phyloP scores from a whole-genome alignment of 2,888 invertebrate genomes.

The Clanis bilineata region DNA sequence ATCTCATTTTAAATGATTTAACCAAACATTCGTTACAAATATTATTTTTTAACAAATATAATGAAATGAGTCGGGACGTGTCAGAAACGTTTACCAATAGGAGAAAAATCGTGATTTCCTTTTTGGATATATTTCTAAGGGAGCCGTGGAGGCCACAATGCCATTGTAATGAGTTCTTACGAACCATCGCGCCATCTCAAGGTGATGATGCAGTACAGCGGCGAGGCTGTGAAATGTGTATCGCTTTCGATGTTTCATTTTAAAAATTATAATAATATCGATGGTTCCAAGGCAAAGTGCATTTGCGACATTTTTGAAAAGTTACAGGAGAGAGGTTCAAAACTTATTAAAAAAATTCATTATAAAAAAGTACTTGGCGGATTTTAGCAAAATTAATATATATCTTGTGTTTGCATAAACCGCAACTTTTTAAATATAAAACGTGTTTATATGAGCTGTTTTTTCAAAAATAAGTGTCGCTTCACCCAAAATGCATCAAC shows the following conservation, averaged over 20 bases:
- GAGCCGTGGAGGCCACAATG: constrained; percentile 22
- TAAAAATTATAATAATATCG: too few species aligned
- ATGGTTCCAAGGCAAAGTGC: too few species aligned
- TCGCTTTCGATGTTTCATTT: not conserved
- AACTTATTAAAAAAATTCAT: too few species aligned
- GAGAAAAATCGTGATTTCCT: constrained; percentile 68
- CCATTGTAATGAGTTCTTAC: constrained; percentile 20
- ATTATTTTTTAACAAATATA: constrained; percentile 14
- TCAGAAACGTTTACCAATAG: constrained; percentile 37
- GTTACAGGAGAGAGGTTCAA: too few species aligned
- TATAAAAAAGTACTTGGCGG: too few species aligned
- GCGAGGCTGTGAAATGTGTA: not conserved
- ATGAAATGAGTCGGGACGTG: constrained; percentile 27
- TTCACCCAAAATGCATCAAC: too few species aligned
- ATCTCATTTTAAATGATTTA: constrained; percentile 19
- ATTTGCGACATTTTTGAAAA: too few species aligned
- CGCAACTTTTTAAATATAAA: too few species aligned
- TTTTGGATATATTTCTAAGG: constrained; percentile 43
- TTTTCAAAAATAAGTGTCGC: too few species aligned
- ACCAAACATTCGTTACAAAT: constrained; percentile 14
- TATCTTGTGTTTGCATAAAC: too few species aligned
- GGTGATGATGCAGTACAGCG: not conserved
- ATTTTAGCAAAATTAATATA: too few species aligned
- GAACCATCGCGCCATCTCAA: constrained; percentile 15
- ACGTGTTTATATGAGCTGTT: too few species aligned